Percentiles rank a stretch among this genome's conserved stretches.
phyloP scores from a whole-genome alignment of 2,888 invertebrate genomes.

The Agonopterix alstromeriana region DNA sequence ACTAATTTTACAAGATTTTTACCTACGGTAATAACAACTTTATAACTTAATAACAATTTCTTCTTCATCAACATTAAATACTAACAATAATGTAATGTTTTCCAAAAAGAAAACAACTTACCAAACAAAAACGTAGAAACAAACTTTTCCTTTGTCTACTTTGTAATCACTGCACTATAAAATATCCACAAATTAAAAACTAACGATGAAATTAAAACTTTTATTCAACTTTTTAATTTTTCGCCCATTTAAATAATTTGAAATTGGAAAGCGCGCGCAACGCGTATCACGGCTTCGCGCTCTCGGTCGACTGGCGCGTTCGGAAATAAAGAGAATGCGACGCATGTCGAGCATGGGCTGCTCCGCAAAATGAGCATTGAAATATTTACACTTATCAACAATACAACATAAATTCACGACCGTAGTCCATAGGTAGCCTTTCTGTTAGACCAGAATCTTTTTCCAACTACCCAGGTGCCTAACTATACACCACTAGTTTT shows the following conservation, averaged over 20 bases:
- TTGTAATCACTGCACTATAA: conserved; percentile 5
- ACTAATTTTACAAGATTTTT: no score
- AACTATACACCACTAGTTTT: no score
- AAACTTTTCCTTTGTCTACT: not conserved
- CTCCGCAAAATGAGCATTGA: not conserved
- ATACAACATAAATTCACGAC: no score
- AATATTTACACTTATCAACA: no score
- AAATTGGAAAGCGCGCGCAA: conserved; percentile 21
- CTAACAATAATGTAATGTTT: no score
- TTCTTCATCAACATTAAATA: no score
- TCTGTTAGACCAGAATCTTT: no score
- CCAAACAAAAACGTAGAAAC: not conserved
- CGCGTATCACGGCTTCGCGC: conserved; percentile 26
- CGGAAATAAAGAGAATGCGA: conserved; percentile 22
- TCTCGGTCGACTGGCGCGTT: conserved; percentile 23
- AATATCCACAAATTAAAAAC: conserved; percentile 4
- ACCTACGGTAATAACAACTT: no score
- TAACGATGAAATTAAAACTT: conserved; percentile 4
- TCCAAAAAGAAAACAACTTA: not conserved
- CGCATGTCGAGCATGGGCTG: conserved; percentile 11
- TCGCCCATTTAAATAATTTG: conserved; percentile 11
- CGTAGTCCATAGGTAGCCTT: no score
- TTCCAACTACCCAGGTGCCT: no score
- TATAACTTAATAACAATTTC: no score
- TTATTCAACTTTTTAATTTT: conserved; percentile 16